Base-by-base conservation (phyloP, 2,888 invertebrate species). In the Ochropleura leucogaster region DNA sequence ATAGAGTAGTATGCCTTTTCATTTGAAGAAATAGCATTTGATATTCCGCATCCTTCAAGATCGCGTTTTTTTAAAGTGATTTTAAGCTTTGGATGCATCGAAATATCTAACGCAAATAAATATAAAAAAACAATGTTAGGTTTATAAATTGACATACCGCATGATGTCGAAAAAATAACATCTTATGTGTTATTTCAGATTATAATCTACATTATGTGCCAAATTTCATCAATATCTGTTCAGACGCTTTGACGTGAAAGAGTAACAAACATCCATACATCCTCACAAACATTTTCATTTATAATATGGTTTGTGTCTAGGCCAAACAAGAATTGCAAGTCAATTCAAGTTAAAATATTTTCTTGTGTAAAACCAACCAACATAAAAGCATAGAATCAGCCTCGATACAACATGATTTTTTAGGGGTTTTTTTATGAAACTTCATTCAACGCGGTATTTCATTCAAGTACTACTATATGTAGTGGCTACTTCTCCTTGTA, bases 301-400 rank as follows among this genome's bases (percentile, higher is more conserved):
- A 30, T 30, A 30, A 30, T 30, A 64, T 64, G 16, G 10, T 64
- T 64, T 10, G 20, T 47, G n/a, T 18, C 14, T 51, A 42, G 44
- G 42, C 2, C 0, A 42, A 18, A 51, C 8, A 51, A 42, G 14
- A 51, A 30, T 42, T 16, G 0, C 12, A n/a, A 42, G 10, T 18
- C 16, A 12, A 0, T 3, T 30, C 4, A 0, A n/a, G 9, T 2
- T 2, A 1, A 10, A 0, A 3, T n/a, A 4, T 51, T 51, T 51
- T 9, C 8, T 0, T n/a, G 53, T 53, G n/a, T 20, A 53, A 20
- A 6, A 20, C 20, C 6, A 55, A 12, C 6, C 6, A 10, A 20
- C 55, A 20, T 59, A 40, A 59, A 40, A 18, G 0, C 7, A 44
- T 5, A n/a, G 7, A 3, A n/a, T n/a, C n/a, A 62, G 12, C 7